Evolutionary conservation across 2,797 vertebrate genomes (phyloP), one percentile per base, ranked within the genome.

Genomic region (Squalus acanthias): DNA sequence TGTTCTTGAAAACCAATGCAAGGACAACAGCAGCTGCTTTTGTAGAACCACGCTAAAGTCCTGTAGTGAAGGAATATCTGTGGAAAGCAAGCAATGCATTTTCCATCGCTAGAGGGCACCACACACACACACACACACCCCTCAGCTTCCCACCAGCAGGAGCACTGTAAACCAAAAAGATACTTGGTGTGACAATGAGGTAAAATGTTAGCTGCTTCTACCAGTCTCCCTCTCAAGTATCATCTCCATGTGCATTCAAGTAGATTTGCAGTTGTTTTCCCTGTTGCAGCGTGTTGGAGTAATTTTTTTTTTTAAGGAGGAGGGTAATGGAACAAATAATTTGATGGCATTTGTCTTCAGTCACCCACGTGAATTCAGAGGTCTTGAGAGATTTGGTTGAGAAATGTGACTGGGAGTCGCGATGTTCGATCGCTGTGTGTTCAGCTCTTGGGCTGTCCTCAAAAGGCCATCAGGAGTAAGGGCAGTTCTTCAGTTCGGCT

Each of bases 401-500:
- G 12, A 67, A 9, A 12, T 39, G 65, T 4, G n/a, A 69, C 0
- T 67, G n/a, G 91, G 7, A 69, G 65, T 69, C 3, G 2, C 12
- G 20, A 69, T 12, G n/a, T 46, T 24, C 9, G 2, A 46, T 24
- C 7, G 0, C 17, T 91, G 57, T 26, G 53, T 91, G 20, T 70
- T 26, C 22, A 13, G 17, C 65, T 57, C 70, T n/a, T 22, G 82
- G 46, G 10, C 10, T n/a, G 50, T 60, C 26, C 70, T 60, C 94
- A 3, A 0, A 15, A 17, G 3, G 67, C 2, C 74, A 96, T 98
- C 97, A 98, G 96, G 97, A 97, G 65, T 97, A 97, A 96, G 97
- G 96, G 46, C 96, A 97, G 96, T 97, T 98, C 97, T 98, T 98
- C n/a, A 98, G 97, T 96, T 98, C 97, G 60, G 50, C 96, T 29